Evolutionary conservation across 2,888 invertebrate species (phyloP).

Genomic region (Sussaba pulchella): DNA sequence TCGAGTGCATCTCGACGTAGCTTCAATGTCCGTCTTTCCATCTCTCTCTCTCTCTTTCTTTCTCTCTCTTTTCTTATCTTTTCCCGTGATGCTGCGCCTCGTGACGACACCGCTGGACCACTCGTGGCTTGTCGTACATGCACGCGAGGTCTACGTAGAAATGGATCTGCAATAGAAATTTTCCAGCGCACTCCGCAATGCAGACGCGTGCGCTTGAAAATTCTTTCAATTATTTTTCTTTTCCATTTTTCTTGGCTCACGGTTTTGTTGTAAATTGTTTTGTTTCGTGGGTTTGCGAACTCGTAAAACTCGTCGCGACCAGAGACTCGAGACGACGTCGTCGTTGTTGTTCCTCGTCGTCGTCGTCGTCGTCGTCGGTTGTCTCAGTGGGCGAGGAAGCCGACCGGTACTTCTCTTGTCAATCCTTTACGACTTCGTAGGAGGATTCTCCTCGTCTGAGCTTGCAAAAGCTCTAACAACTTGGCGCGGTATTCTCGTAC

Average conservation of each 20-base stretch:
- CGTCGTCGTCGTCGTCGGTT: not conserved
- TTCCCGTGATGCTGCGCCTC: too few species aligned
- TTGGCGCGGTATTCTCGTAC: too few species aligned
- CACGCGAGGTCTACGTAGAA: conserved; percentile 2
- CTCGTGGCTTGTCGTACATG: conserved; percentile 32
- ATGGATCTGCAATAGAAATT: too few species aligned
- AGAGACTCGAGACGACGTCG: conserved; percentile 46
- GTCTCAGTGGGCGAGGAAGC: conserved; percentile 57
- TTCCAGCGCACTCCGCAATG: not conserved
- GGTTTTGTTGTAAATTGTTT: conserved; percentile 31
- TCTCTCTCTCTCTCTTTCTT: too few species aligned
- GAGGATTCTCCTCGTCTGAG: conserved; percentile 36
- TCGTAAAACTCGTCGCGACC: conserved; percentile 57
- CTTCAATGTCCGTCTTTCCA: not conserved
- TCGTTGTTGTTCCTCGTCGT: conserved; percentile 16
- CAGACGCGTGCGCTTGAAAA: conserved; percentile 34
- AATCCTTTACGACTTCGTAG: conserved; percentile 59
- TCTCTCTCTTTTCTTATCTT: not conserved
- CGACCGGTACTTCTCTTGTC: conserved; percentile 11
- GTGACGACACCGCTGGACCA: not conserved
- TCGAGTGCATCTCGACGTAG: conserved; percentile 11
- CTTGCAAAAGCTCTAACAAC: too few species aligned
- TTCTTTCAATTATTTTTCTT: conserved; percentile 21
- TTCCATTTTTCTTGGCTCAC: conserved; percentile 43
- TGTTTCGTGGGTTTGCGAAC: conserved; percentile 50